Base-by-base conservation (phyloP, 2,888 invertebrate species). In the Allophyes oxyacanthae region DNA sequence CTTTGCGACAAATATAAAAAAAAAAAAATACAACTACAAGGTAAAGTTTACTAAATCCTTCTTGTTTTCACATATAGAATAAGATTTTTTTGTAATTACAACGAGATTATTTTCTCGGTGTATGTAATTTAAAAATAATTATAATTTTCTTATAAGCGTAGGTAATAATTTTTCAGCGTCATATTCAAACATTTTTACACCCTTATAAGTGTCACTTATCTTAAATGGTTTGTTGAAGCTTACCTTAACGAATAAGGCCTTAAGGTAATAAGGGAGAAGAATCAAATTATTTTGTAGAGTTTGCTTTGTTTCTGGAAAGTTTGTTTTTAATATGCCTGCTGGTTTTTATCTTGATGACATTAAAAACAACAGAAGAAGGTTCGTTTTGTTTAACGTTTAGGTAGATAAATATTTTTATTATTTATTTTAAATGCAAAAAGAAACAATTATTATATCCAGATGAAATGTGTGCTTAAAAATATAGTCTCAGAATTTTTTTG, bases 201-300 rank as follows among this genome's bases (percentile, higher is more conserved):
- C 55, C 59, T 58, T 68, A 55, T 60, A 54, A 58, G 44, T 58
- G 48, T 64, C 73, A 55, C 45, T 65, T 65, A 68, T 44, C 41
- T 28, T 20, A 54, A 9, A 30, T 37, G 26, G 33, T 55, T 41
- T 9, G 33, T 42, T n/a, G 30, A 34, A 32, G 26, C 10, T 30
- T 20, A 13, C 45, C 41, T 44, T 44, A 34, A 45, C n/a, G 9
- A 26, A 9, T 7, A 34, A 14, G 9, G 14, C 10, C 15, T n/a
- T n/a, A n/a, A n/a, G 0, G 28, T 3, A 30, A 44, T 36, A 40
- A 37, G 28, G 25, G 11, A 33, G 3, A 28, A 38, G 2, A 2
- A 42, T 7, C 4, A n/a, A 32, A 40, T 38, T 20, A 48, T 30
- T 26, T 28, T 0, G 9, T 36, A 45, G 30, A 13, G 5, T 33